Base-by-base conservation (phyloP, 1,140 invertebrate species). In the Epicauta chinensis region DNA sequence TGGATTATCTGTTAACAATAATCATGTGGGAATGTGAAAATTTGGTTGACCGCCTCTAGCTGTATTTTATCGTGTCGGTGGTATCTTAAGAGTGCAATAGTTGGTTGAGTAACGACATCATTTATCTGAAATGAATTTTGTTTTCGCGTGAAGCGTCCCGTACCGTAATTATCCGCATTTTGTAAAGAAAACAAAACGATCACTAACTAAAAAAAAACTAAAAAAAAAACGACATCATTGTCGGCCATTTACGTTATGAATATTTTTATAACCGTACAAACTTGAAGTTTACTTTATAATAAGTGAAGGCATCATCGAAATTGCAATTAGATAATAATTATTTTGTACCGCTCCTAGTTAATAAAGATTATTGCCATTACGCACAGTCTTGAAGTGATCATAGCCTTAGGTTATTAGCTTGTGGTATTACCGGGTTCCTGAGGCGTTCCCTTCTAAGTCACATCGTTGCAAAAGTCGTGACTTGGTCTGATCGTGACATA, bases 401-500 rank as follows among this genome's bases (percentile, higher is more conserved):
- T 57, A 42, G 51, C 55, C 55, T 37, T 38, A 41, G 55, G 51
- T 58, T 58, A 61, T 61, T 57, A 61, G 43, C 56, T 56, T 61
- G 56, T 59, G 59, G 39, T 59, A 61, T 59, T 61, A 57, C 59
- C 53, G 53, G 48, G 57, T 62, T 55, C 58, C 53, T 41, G 44
- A 58, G 57, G 53, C 60, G 60, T 62, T 59, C 48, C 59, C 57
- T 59, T 43, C 51, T 47, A 55, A 53, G 59, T 61, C 55, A 42
- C 60, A 59, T 62, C 60, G 55, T 53, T 53, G 57, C 39, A 56
- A 53, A 14, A 56, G 58, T 66, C 64, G 64, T 66, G 64, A 66
- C 64, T 62, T 40, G 58, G 51, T 53, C 51, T 44, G 58, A 61
- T 66, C 64, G 62, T 66, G 64, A 66, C 64, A 64, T 55, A 53